Percentiles rank a stretch among this genome's conserved stretches.
These are phyloP conservation scores for Holacanthus passer DNA, from an alignment of 2,113 vertebrate species.

Conservation along the genomic window DNA sequence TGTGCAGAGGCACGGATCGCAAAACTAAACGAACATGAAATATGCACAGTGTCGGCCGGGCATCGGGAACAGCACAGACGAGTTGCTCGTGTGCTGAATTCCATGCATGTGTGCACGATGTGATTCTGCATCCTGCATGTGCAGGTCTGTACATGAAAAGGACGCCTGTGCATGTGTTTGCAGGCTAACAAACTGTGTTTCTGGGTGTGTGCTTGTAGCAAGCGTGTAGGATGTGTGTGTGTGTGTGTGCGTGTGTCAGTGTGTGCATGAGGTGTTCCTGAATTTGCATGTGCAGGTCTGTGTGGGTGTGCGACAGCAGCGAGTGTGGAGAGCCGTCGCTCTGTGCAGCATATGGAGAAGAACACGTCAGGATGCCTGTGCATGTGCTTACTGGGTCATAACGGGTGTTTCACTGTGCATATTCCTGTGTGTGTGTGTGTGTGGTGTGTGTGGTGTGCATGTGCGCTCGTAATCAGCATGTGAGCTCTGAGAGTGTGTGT, in stretches of 20 bases:
- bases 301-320: conserved; percentile 60
- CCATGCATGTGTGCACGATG: conserved; percentile 44
- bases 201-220: not conserved
- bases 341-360: conserved; percentile 65
- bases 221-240: not conserved
- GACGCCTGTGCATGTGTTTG: conserved; percentile 7
- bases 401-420: conserved; percentile 47
- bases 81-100: conserved; percentile 37
- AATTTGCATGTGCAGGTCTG: conserved; percentile 62
- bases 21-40: conserved; percentile 83
- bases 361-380: conserved; percentile 66
- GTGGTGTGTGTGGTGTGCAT: conserved; percentile 26
- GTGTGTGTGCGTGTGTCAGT: conserved; percentile 2
- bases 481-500: conserved; percentile 19
- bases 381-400: conserved; percentile 72
- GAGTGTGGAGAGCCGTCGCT: conserved; percentile 30
- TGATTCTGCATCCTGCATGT: conserved; percentile 41
- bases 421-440: conserved; percentile 33
- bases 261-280: conserved; percentile 13
- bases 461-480: conserved; percentile 56
- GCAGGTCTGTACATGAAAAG: conserved; percentile 43
- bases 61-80: conserved; percentile 41
- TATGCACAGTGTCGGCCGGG: conserved; percentile 74
- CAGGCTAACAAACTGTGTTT: conserved; percentile 12
- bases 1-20: conserved; percentile 79